Percentiles rank a stretch among this genome's conserved stretches.
phyloP scores from a whole-genome alignment of 2,113 vertebrate genomes.

The Psilopogon haemacephalus region DNA sequence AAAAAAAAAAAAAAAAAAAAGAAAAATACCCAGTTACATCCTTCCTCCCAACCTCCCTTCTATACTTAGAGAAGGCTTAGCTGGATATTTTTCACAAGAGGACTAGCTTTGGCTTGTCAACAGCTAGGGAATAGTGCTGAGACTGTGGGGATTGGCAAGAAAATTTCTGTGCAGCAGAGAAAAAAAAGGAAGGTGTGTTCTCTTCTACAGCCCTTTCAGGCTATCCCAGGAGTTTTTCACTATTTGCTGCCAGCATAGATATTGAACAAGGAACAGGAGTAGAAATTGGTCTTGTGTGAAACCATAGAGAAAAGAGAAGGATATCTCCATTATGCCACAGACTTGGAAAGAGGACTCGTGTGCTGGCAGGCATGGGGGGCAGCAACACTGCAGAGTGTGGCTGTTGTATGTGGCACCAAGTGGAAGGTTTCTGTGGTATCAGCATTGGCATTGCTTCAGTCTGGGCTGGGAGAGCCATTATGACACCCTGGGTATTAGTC shows the following conservation, averaged over 20 bases:
- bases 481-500: background rate
- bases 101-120: background rate
- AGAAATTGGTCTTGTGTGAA: background rate
- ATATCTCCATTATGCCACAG: background rate
- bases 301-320: background rate
- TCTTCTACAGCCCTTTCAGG: background rate
- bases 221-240: background rate
- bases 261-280: background rate
- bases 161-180: background rate
- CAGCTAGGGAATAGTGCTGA: background rate
- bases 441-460: background rate
- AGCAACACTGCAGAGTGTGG: background rate
- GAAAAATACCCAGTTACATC: background rate
- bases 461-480: background rate
- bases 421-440: background rate
- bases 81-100: background rate
- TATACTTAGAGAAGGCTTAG: background rate
- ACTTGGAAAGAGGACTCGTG: background rate
- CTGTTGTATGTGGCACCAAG: background rate
- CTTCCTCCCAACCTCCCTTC: background rate
- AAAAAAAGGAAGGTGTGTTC: background rate
- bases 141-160: background rate
- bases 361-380: background rate
- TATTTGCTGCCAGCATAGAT: background rate
- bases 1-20: background rate